Percentiles rank a stretch among this genome's conserved stretches.
phyloP scores from a whole-genome alignment of 1,140 invertebrate genomes.

The Drosophila repletoides region DNA sequence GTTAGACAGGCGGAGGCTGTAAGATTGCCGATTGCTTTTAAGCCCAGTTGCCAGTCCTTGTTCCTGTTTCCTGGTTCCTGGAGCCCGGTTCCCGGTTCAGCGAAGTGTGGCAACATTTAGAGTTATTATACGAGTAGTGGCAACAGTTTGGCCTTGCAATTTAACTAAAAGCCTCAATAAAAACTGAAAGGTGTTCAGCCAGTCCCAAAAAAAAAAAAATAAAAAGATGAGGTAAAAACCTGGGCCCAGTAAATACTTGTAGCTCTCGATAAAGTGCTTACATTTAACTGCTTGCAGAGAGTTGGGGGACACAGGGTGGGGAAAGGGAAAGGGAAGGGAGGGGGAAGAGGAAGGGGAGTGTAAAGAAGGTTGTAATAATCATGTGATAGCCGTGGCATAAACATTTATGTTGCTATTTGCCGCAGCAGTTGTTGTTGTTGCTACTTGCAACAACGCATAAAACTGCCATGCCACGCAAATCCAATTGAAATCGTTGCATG shows the following conservation, averaged over 20 bases:
- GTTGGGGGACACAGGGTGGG: too few species aligned
- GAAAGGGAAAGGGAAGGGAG: background rate
- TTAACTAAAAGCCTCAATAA: conserved; percentile 74
- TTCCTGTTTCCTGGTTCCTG: too few species aligned
- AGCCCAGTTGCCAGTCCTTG: conserved; percentile 12
- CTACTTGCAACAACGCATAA: conserved; percentile 20
- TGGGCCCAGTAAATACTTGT: conserved; percentile 13
- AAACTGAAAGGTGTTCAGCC: conserved; percentile 61
- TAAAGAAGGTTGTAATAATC: conserved; percentile 33
- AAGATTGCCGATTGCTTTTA: conserved; percentile 49
- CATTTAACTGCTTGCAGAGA: conserved; percentile 20
- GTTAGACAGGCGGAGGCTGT: conserved; percentile 24
- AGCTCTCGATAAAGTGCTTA: conserved; percentile 41
- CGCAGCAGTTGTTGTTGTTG: conserved; percentile 3
- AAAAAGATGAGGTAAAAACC: background rate
- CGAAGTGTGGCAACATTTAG: conserved; percentile 46
- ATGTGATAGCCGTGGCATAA: conserved; percentile 48
- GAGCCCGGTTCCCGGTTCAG: conserved; percentile 5
- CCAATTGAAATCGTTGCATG: conserved; percentile 72
- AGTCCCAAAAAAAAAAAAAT: background rate
- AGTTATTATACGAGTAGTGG: conserved; percentile 71
- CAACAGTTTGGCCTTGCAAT: conserved; percentile 67
- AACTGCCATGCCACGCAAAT: conserved; percentile 58
- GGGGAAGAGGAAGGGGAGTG: background rate
- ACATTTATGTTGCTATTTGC: conserved; percentile 60